Evolutionary conservation across 2,888 invertebrate genomes (phyloP).

Genomic region (Serrognathus titanus): DNA sequence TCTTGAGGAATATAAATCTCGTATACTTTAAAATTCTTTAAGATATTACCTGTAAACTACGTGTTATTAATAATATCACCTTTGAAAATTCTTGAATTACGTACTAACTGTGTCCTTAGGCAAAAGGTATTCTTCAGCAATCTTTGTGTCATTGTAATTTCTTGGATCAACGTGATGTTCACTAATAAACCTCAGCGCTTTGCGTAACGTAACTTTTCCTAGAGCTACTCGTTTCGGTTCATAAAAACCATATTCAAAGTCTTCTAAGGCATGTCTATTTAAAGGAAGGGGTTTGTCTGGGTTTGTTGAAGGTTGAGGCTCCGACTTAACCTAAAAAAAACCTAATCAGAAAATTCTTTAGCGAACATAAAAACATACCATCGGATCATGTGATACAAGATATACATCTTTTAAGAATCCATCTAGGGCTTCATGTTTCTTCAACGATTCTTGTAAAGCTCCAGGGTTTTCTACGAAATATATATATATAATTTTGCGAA

Average conservation of each 20-base stretch:
- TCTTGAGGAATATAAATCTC: slow-evolving; percentile 60
- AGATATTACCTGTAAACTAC: slow-evolving; percentile 49
- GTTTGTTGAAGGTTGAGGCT: slow-evolving; percentile 31
- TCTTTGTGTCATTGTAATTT: slow-evolving; percentile 54
- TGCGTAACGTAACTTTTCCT: slow-evolving; percentile 65
- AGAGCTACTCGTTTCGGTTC: slow-evolving; percentile 60
- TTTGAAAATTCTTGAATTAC: slow-evolving; percentile 22
- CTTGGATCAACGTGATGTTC: slow-evolving; percentile 62
- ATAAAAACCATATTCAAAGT: slow-evolving; percentile 65
- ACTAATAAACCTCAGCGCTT: slow-evolving; percentile 63
- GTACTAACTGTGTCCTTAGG: slow-evolving; percentile 60
- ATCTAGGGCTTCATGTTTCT: slow-evolving; percentile 62
- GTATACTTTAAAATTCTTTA: slow-evolving; percentile 66
- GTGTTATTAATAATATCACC: slow-evolving; percentile 4
- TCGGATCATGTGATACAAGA: slow-evolving; percentile 62
- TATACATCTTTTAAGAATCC: slow-evolving; percentile 67
- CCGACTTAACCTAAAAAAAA: slow-evolving; percentile 35
- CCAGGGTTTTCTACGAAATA: slow-evolving; percentile 56
- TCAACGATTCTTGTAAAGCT: slow-evolving; percentile 58
- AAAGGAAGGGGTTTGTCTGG: slow-evolving; percentile 58
- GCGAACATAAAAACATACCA: slow-evolving; percentile 16
- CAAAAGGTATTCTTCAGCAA: slow-evolving; percentile 68
- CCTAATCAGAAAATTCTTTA: slow-evolving; percentile 8
- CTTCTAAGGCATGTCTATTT: slow-evolving; percentile 50
- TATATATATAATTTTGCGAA: background rate